Evolutionary conservation across 2,113 vertebrate genomes (phyloP), one percentile per base, ranked within the genome.

Genomic region (Zapus hudsonius): DNA sequence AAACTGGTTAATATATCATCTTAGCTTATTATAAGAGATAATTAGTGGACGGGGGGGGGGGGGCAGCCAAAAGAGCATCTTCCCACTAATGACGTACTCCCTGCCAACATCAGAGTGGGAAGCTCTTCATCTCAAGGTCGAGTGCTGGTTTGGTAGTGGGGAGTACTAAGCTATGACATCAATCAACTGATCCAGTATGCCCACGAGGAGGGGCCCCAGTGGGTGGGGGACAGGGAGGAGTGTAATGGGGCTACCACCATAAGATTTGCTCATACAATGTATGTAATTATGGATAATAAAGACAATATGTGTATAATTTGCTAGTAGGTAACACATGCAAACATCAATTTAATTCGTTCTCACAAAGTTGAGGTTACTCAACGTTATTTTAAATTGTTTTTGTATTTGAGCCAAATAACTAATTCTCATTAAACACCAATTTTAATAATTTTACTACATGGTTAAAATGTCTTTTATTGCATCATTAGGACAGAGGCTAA

Each of bases 381-480:
- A 72, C 11, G 75, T 38, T 63, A 82, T 31, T 57, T 87, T 42
- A 66, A n/a, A n/a, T n/a, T n/a, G n/a, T n/a, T 69, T 84, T 92
- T 44, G 47, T 17, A 73, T 94, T 87, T 87, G 89, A 38, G 20
- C 10, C 31, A 72, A 27, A 19, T 42, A 64, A 3, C 38, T 86
- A 69, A 78, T 25, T 84, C 86, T 89, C 72, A 79, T 38, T 82
- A 76, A 86, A 89, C 83, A 63, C 4, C 40, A 78, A n/a, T 55
- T 40, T 74, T 82, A 80, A 89, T 44, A 55, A 76, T 80, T 63
- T 72, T 61, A 61, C 38, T 55, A n/a, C 1, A 64, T 59, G 13
- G 59, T 5, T 47, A 42, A 64, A 23, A 82, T 20, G 2, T 52
- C 22, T 87, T 87, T 25, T 38, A 87, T 0, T 36, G 16, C 4